Evolutionary conservation across 2,113 vertebrate species (phyloP), one percentile per base, ranked within the genome.

Genomic region (Alces alces): DNA sequence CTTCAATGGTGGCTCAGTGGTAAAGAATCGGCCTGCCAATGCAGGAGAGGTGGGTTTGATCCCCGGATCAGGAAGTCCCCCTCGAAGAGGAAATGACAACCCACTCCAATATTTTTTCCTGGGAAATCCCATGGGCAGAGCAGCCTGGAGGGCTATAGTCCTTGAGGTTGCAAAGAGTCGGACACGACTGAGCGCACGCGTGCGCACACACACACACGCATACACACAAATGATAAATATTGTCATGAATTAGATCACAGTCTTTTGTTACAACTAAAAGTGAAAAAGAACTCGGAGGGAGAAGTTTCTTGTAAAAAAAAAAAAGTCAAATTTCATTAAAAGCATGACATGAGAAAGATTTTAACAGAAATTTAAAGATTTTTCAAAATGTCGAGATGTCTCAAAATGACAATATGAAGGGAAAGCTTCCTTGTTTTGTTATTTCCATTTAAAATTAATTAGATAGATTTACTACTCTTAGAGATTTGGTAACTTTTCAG

Each of bases 101-200:
- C n/a, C n/a, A 23, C n/a, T 12, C 10, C n/a, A 73, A 28, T 12
- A 39, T 73, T 73, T 39, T 70, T 23, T 21, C n/a, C n/a, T 73
- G n/a, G 66, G 10, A 39, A 73, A 23, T 73, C 19, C n/a, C n/a
- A 39, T 23, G n/a, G 19, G 19, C 9, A 1, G 66, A 73, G n/a
- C 19, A 39, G 36, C 36, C 36, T 73, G 21, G 36, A 0, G 2
- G 21, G 11, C 21, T 73, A 73, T 25, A 43, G 70, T 43, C 21
- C 21, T 43, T 73, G 70, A 43, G 11, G 5, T 25, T 73, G 70
- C 36, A 73, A 73, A 73, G 36, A 73, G 36, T 39, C 0, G 1
- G 66, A 73, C 5, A 73, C 1, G 19, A 25, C 36, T 73, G 36
- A 39, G 36, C 0, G 0, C 0, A 0, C 1, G 2, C 0, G 10